Percentiles rank a stretch among this genome's conserved stretches.
Conservation (phyloP, 2,888 invertebrate species). For the Cerastoderma edule region DNA sequence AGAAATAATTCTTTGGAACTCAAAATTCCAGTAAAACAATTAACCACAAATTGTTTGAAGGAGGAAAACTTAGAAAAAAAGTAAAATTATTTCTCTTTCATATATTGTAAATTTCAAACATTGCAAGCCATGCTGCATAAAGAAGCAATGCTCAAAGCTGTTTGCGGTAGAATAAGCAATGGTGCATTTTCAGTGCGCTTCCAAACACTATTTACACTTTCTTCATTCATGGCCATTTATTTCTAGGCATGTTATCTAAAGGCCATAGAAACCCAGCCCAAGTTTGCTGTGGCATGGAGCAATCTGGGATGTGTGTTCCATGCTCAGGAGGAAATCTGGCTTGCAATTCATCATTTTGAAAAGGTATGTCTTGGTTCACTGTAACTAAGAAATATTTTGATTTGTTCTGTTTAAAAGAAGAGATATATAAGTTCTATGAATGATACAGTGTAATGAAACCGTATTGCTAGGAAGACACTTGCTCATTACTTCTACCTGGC, state of each 20-base stretch:
- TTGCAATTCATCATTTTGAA: constrained; percentile 99
- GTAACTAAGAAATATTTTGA: too few species aligned
- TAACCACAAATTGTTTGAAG: background rate
- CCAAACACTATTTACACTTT: background rate
- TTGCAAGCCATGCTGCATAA: constrained; percentile 10
- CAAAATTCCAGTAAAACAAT: too few species aligned
- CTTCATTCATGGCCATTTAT: constrained; percentile 19
- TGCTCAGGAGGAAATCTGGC: constrained; percentile 99
- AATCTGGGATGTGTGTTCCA: constrained; percentile 99
- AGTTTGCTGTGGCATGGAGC: constrained; percentile 99
- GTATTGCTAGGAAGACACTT: too few species aligned
- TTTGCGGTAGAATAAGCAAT: constrained; percentile 15
- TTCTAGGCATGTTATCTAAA: constrained; percentile 99
- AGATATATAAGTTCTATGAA: too few species aligned
- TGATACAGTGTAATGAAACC: too few species aligned
- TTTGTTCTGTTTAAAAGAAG: too few species aligned
- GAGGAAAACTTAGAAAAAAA: background rate
- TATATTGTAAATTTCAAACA: constrained; percentile 18
- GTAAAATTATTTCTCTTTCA: constrained; percentile 25
- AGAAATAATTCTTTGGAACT: too few species aligned
- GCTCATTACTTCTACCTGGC: too few species aligned
- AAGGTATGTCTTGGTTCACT: constrained; percentile 87
- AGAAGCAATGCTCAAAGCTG: constrained; percentile 1
- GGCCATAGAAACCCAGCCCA: constrained; percentile 99
- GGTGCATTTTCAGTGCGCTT: constrained; percentile 20